Conservation (phyloP, 1,140 invertebrate genomes). For the Manduca sexta region DNA sequence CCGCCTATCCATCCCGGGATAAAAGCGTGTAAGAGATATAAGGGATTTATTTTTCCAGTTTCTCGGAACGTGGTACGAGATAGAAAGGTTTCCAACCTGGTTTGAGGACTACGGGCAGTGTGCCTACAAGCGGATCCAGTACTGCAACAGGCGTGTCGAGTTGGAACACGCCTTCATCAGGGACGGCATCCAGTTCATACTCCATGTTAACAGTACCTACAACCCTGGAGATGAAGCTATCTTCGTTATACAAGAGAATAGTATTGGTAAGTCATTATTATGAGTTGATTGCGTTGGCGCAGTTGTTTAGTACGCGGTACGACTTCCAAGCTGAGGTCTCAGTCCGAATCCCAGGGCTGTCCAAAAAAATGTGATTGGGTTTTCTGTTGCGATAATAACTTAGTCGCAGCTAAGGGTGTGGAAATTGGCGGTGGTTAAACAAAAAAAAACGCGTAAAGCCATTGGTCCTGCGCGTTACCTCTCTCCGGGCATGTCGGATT, state of each 20-base stretch:
- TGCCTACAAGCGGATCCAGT: slow-evolving; percentile 40
- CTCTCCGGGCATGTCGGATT: too few species aligned
- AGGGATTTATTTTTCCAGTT: slow-evolving; percentile 51
- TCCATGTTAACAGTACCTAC: slow-evolving; percentile 53
- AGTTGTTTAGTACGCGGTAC: too few species aligned
- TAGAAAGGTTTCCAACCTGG: slow-evolving; percentile 50
- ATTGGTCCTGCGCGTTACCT: too few species aligned
- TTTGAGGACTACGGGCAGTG: slow-evolving; percentile 45
- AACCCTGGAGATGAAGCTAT: slow-evolving; percentile 50
- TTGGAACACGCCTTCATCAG: slow-evolving; percentile 45
- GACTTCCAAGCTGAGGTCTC: too few species aligned
- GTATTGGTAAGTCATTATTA: slow-evolving; percentile 40
- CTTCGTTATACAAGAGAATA: slow-evolving; percentile 43
- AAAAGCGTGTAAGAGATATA: too few species aligned
- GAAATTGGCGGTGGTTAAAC: too few species aligned
- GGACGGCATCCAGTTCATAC: slow-evolving; percentile 35
- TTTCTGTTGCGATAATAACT: too few species aligned
- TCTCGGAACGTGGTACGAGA: slow-evolving; percentile 55
- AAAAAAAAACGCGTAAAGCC: too few species aligned
- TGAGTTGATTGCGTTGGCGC: not conserved
- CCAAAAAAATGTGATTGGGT: too few species aligned
- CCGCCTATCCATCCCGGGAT: too few species aligned
- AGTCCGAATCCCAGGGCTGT: too few species aligned
- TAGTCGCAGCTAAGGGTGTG: too few species aligned
- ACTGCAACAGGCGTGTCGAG: slow-evolving; percentile 39